Evolutionary conservation across 2,888 invertebrate genomes (phyloP), one percentile per base, ranked within the genome.

Genomic region (Drosophila prostipennis): DNA sequence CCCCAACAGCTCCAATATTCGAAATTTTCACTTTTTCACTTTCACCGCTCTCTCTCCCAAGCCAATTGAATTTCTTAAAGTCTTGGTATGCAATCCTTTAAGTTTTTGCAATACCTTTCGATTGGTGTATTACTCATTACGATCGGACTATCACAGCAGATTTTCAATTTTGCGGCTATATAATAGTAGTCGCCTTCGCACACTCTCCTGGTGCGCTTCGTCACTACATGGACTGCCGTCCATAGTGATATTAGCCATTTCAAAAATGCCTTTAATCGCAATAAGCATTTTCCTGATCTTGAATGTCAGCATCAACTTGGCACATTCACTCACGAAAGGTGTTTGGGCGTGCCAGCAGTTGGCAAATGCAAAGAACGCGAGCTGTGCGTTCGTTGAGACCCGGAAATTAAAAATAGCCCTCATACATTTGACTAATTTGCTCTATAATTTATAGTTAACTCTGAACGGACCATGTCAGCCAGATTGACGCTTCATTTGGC

Each of bases 381-480:
- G 6, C 11, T 29, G 37, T 37, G 64, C 52, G 51, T 64, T 13
- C n/a, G 19, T n/a, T 16, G 19, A 19, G 29, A 43, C 43, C 26
- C 19, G 43, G 26, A 37, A 53, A 10, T 37, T 70, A 70, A 54
- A 54, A 54, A 61, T 51, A 55, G 54, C 16, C 26, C 43, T 16
- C 42, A 45, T 52, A 37, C 36, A 36, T 56, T 13, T 42, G 34
- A 48, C 51, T 57, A 65, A 72, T 75, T 75, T 54, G 52, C 39
- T 54, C n/a, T 37, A 49, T 75, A 72, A 83, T 80, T 72, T 71
- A 83, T 72, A 80, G 54, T 37, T 29, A 36, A 56, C 60, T 34
- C 32, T 37, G 42, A 32, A n/a, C 26, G 36, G 6, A 3, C 40
- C 36, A 26, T 64, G 58, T 52, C 67, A 67, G 43, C 11, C 63